Conservation (phyloP, 2,888 invertebrate genomes). For the Escarpia spicata region DNA sequence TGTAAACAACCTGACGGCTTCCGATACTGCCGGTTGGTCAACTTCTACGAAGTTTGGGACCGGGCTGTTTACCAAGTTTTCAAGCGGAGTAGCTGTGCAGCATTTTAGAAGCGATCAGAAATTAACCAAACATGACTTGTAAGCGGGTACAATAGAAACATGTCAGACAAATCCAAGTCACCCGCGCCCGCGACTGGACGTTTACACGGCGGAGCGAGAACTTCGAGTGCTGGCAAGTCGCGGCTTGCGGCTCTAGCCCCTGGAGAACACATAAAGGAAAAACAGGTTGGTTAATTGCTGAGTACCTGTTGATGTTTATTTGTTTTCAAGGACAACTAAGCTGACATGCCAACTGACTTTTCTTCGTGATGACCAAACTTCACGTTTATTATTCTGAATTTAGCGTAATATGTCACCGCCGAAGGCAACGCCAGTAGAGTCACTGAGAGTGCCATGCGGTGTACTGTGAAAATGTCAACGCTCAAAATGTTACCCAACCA, state of each 20-base stretch:
- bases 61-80: conserved; percentile 2
- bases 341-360: not conserved
- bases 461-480: not conserved
- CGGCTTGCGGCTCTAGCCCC: conserved; percentile 56
- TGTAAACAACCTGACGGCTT: not conserved
- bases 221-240: conserved; percentile 44
- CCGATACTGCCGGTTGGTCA: conserved; percentile 1
- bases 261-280: conserved; percentile 63
- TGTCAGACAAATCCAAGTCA: conserved; percentile 10
- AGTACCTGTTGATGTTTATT: not conserved
- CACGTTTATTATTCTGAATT: not conserved
- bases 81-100: not conserved
- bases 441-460: not conserved
- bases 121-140: not conserved
- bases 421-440: not conserved
- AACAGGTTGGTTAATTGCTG: conserved; percentile 55
- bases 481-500: not conserved
- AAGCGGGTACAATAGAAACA: not conserved
- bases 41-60: conserved; percentile 13
- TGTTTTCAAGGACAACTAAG: not conserved
- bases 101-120: not conserved
- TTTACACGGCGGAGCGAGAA: conserved; percentile 17
- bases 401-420: not conserved
- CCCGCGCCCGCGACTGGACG: conserved; percentile 8
- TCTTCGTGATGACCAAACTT: not conserved